phyloP scores from a whole-genome alignment of 2,797 vertebrate species.

The Schizopygopsis pylzovi region DNA sequence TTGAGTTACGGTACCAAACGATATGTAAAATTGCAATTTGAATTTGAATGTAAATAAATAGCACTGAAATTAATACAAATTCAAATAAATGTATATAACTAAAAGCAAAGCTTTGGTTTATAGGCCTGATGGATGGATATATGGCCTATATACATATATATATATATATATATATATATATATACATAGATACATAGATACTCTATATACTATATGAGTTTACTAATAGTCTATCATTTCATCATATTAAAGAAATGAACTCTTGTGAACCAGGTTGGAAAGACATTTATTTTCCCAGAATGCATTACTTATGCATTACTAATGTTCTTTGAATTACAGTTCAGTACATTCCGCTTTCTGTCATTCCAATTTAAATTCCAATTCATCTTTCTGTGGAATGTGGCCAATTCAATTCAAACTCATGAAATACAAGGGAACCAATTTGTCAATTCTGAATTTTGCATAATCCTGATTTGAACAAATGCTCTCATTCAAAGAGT shows the following conservation, averaged over 20 bases:
- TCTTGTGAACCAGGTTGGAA: neutral
- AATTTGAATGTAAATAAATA: neutral
- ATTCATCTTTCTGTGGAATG: neutral
- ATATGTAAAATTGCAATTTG: neutral
- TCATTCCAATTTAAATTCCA: neutral
- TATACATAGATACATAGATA: too few species aligned
- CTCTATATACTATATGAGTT: neutral
- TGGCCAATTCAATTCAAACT: neutral
- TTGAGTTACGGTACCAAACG: neutral
- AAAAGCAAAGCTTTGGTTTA: neutral
- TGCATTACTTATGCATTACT: neutral
- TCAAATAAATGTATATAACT: neutral
- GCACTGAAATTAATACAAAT: neutral
- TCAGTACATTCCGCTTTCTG: neutral
- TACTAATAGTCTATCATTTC: neutral
- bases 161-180: too few species aligned
- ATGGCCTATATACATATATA: neutral
- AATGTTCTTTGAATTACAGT: neutral
- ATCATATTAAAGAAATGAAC: neutral
- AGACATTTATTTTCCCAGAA: neutral
- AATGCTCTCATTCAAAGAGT: slow-evolving; percentile 3
- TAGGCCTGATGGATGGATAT: neutral
- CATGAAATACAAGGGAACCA: neutral
- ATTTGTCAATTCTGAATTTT: neutral
- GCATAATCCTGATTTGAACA: neutral